Base-by-base conservation (phyloP, 2,113 vertebrate genomes). In the Urocitellus parryii region DNA sequence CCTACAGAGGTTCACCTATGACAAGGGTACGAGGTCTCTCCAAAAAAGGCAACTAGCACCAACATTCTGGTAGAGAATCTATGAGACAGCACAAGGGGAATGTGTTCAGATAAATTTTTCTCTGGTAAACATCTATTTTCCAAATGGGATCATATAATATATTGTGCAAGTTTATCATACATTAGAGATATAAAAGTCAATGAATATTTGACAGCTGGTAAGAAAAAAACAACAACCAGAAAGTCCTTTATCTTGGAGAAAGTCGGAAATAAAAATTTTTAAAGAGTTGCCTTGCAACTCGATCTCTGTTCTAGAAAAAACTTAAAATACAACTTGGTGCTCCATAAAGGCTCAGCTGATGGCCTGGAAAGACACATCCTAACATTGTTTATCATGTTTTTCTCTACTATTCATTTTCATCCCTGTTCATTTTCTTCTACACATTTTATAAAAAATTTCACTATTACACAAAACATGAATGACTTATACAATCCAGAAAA, bases 401-500 rank as follows among this genome's bases (percentile, higher is more conserved):
- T 32, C 17, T 37, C 53, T 42, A 4, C 3, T 34, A 24, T 39
- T 90, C 45, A 90, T 53, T 68, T 39, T 39, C 22, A 53, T 5
- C 10, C 68, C 34, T 8, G 27, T 24, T 72, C 22, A 25, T 63
- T 76, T 93, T 58, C 93, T 74, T 73, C 24, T 22, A 8, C 1
- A 0, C 9, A 14, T 56, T 93, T 74, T 87, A 68, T 13, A 53
- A 63, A n/a, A 51, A 74, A 34, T 61, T 87, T 79, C 78, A 82
- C 27, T 58, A 90, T 25, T 63, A 63, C 11, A 90, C 67, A 37
- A 39, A 90, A 83, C 39, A 74, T 18, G 27, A 32, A 68, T 53
- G 61, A 89, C 27, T 76, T 84, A 61, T 39, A 7, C 63, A 72
- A 90, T n/a, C 22, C 73, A 14, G 12, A 39, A 94, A 88, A 94